Evolutionary conservation across 2,888 invertebrate genomes (phyloP).

Genomic region (Erebia ligea): DNA sequence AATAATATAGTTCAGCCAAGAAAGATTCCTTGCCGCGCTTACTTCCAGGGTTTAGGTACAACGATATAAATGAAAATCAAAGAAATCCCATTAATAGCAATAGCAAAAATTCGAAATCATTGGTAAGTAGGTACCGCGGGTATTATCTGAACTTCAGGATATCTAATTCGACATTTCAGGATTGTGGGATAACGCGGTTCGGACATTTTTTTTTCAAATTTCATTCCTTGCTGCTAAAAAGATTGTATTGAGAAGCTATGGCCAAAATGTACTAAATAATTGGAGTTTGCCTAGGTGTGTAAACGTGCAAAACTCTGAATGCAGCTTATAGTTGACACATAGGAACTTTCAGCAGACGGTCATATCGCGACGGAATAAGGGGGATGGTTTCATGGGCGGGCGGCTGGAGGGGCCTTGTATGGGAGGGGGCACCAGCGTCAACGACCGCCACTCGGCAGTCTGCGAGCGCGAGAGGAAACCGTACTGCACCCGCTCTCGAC

Average conservation of each 20-base stretch:
- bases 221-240: too few relatives aligned
- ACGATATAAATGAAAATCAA: too few relatives aligned
- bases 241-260: too few relatives aligned
- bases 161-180: too few relatives aligned
- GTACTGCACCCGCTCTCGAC: constrained; percentile 52
- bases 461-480: constrained; percentile 69
- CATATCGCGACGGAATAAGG: constrained; percentile 24
- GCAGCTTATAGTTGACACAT: constrained; percentile 1
- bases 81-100: too few relatives aligned
- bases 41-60: not conserved
- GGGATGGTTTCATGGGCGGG: constrained; percentile 72
- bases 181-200: too few relatives aligned
- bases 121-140: too few relatives aligned
- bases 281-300: not conserved
- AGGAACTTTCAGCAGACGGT: constrained; percentile 31
- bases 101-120: too few relatives aligned
- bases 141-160: too few relatives aligned
- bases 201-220: too few relatives aligned
- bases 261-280: not conserved
- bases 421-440: constrained; percentile 70
- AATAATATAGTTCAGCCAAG: not conserved
- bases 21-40: not conserved
- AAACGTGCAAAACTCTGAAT: not conserved
- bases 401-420: constrained; percentile 71
- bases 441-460: constrained; percentile 78